phyloP scores from a whole-genome alignment of 2,888 invertebrate species.

The Hedychridium roseum region DNA sequence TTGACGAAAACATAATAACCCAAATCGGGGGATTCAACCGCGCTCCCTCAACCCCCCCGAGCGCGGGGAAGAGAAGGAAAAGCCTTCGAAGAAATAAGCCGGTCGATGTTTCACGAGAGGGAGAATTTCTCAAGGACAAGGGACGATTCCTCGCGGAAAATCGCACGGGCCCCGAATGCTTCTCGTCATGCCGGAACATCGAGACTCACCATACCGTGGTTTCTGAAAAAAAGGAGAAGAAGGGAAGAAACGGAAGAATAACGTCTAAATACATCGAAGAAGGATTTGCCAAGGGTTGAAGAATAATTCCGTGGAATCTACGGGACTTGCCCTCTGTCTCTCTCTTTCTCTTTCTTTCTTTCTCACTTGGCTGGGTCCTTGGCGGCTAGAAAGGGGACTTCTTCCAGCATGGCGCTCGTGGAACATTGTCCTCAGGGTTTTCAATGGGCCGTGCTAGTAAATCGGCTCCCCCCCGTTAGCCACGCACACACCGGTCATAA shows the following conservation, averaged over 20 bases:
- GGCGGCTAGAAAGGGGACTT: constrained; percentile 18
- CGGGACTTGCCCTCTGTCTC: constrained; percentile 3
- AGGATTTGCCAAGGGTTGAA: constrained; percentile 12
- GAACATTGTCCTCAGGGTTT: constrained; percentile 42
- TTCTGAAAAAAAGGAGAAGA: constrained; percentile 6
- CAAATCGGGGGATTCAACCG: constrained; percentile 28
- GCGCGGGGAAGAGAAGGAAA: constrained; percentile 10
- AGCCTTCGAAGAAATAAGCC: constrained; percentile 27
- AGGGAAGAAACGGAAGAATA: constrained; percentile 4
- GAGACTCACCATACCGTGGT: too few species aligned
- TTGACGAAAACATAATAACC: constrained; percentile 42
- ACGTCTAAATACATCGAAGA: constrained; percentile 5
- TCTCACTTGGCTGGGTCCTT: too few species aligned
- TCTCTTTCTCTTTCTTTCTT: constrained; percentile 6
- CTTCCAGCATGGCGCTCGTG: constrained; percentile 36
- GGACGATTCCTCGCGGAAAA: constrained; percentile 17
- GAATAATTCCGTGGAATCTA: constrained; percentile 2
- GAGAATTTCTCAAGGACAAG: constrained; percentile 32
- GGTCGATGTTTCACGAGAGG: constrained; percentile 24
- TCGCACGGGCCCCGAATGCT: too few species aligned
- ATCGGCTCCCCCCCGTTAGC: constrained; percentile 22
- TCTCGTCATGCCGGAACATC: too few species aligned
- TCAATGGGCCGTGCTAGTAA: constrained; percentile 37
- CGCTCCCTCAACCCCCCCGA: constrained; percentile 13
- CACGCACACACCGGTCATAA: constrained; percentile 46